A percentile compares a stretch with the other conserved stretches of the same genome.
phyloP scores from a whole-genome alignment of 1,140 invertebrate genomes.

The Eulimnadia texana region DNA sequence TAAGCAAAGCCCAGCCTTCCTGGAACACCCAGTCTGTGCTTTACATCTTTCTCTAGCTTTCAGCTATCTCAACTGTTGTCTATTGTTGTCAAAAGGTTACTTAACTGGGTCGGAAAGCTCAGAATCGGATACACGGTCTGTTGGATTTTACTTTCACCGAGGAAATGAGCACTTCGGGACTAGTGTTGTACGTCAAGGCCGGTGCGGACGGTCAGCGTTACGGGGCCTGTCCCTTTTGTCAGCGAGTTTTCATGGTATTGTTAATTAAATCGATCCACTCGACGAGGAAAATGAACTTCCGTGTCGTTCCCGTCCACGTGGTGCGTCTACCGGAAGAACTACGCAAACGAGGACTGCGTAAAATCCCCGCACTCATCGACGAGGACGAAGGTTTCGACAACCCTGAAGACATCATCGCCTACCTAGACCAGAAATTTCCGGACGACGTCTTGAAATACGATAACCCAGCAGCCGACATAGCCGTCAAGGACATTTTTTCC shows the following conservation, averaged over 20 bases:
- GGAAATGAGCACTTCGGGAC: background rate
- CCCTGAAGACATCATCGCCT: conserved; percentile 40
- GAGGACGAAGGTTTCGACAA: conserved; percentile 30
- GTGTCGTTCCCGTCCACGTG: conserved; percentile 36
- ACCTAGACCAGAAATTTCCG: conserved; percentile 37
- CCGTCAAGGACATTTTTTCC: conserved; percentile 39
- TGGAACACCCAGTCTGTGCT: no score
- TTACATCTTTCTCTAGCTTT: no score
- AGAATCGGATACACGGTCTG: no score
- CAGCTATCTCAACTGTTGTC: no score
- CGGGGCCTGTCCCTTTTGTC: conserved; percentile 42
- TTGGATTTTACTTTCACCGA: no score
- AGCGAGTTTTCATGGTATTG: conserved; percentile 25
- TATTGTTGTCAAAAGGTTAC: no score
- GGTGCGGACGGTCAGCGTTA: conserved; percentile 36
- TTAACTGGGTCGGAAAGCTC: no score
- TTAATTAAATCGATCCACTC: conserved; percentile 8
- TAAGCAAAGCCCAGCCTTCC: no score
- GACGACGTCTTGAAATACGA: conserved; percentile 29
- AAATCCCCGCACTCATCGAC: conserved; percentile 35
- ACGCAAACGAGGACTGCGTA: conserved; percentile 32
- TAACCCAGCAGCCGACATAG: conserved; percentile 32
- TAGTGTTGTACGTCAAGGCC: conserved; percentile 34
- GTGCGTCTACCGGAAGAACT: conserved; percentile 37
- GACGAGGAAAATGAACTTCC: conserved; percentile 26